Evolutionary conservation across 2,888 invertebrate genomes (phyloP), one percentile per base, ranked within the genome.

Genomic region (Thysanoteuthis rhombus): DNA sequence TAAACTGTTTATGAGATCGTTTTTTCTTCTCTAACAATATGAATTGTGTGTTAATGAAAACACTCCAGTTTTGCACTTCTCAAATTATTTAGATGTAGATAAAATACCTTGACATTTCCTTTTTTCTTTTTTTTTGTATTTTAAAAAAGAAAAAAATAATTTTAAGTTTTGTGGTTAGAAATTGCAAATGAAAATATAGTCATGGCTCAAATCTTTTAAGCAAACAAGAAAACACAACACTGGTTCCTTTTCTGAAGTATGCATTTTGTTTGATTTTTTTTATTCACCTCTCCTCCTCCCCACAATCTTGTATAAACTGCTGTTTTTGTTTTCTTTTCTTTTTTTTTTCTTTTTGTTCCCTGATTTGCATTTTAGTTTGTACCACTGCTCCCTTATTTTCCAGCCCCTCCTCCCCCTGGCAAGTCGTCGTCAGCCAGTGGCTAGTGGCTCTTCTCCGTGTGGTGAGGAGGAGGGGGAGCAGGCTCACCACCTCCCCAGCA

Each of bases 381-480:
- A 39, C 45, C 58, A 58, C 93, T 93, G 39, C 93, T 93, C 58
- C 93, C 93, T 93, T 93, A 58, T 93, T 93, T 93, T 93, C 93
- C 93, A 93, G 93, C 52, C 93, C 93, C 93, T 93, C 91, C 91
- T 93, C 58, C 93, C 93, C 93, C 36, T 25, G 52, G 58, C 47
- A 93, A 58, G 47, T 58, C 52, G 32, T 58, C 93, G 45, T 47
- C 93, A 39, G 52, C 93, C 93, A 47, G 52, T 52, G 93, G 45
- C 42, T 92, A 92, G 91, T 92, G 91, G 91, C 91, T 92, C 91
- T 92, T 42, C 91, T 92, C 91, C 91, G 19, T 92, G 91, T 92
- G 91, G 91, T 42, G 91, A 40, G 91, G 91, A 92, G 91, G 91
- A 92, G 91, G 90, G 40, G 40, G 90, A 90, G 40, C 91, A 92